Evolutionary conservation across 2,797 vertebrate genomes (phyloP).

Genomic region (Melanotaenia nigrans): DNA sequence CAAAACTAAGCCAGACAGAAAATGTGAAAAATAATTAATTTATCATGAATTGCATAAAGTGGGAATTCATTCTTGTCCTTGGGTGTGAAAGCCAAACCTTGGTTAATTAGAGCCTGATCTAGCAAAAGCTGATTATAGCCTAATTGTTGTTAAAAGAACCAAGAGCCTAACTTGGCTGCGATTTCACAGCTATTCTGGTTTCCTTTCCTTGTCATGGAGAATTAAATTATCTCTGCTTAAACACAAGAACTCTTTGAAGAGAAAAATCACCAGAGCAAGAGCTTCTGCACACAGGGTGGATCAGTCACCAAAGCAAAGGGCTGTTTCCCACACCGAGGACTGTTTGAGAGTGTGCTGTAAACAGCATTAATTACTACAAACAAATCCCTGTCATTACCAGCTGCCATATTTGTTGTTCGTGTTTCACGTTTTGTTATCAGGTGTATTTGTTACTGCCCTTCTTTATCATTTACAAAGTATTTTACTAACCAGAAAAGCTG

Average conservation of each 20-base stretch:
- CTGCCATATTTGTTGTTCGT: conserved; percentile 21
- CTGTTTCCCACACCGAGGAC: conserved; percentile 22
- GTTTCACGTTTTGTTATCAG: conserved; percentile 23
- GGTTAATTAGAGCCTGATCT: conserved; percentile 50
- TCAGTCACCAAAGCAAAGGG: conserved; percentile 37
- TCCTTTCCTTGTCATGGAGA: conserved; percentile 60
- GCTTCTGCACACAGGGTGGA: conserved; percentile 34
- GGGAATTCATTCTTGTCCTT: conserved; percentile 33
- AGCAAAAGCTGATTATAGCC: conserved; percentile 48
- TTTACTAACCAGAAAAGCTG: not conserved
- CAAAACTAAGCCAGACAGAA: conserved; percentile 35
- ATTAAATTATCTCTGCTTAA: conserved; percentile 65
- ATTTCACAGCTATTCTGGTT: conserved; percentile 47
- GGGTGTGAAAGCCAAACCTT: conserved; percentile 56
- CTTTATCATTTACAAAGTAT: conserved; percentile 1
- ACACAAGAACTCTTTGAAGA: conserved; percentile 55
- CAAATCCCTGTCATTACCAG: conserved; percentile 38
- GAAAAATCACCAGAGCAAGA: conserved; percentile 44
- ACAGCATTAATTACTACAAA: conserved; percentile 50
- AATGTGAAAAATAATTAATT: conserved; percentile 33
- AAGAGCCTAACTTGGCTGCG: conserved; percentile 50
- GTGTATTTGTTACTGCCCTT: not conserved
- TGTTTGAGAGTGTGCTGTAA: conserved; percentile 34
- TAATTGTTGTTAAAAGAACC: conserved; percentile 57
- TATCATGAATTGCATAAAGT: conserved; percentile 43